Percentiles rank a stretch among this genome's conserved stretches.
Conservation (phyloP, 2,888 invertebrate species). For the Oscheius onirici region DNA sequence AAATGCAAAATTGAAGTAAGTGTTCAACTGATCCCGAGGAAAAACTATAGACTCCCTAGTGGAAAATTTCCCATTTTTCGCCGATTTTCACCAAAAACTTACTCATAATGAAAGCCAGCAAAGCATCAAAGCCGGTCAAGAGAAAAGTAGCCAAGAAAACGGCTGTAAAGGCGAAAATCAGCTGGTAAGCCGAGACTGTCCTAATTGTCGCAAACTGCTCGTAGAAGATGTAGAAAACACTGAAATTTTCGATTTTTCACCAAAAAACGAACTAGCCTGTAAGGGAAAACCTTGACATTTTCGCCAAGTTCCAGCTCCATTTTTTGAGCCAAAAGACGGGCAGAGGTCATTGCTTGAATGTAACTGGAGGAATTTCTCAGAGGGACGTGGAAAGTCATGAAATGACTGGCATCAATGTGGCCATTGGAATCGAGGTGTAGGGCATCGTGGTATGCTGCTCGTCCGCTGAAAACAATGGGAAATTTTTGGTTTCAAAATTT, state of each 20-base stretch:
- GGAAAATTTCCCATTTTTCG: not conserved
- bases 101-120: slow-evolving; percentile 68
- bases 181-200: slow-evolving; percentile 84
- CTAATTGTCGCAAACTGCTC: slow-evolving; percentile 93
- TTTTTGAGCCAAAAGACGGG: slow-evolving; percentile 76
- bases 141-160: slow-evolving; percentile 84
- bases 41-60: too few relatives aligned
- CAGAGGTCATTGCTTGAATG: slow-evolving; percentile 82
- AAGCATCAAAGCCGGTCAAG: slow-evolving; percentile 85
- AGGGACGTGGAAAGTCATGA: slow-evolving; percentile 90
- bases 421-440: slow-evolving; percentile 44
- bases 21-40: too few relatives aligned
- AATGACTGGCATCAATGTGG: slow-evolving; percentile 79
- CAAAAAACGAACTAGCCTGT: slow-evolving; percentile 72
- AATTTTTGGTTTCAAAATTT: not conserved
- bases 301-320: slow-evolving; percentile 81
- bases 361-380: slow-evolving; percentile 85
- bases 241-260: slow-evolving; percentile 64
- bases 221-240: slow-evolving; percentile 91
- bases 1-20: too few relatives aligned
- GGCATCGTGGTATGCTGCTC: slow-evolving; percentile 73
- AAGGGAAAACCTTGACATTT: slow-evolving; percentile 84
- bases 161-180: slow-evolving; percentile 87
- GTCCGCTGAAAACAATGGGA: slow-evolving; percentile 72
- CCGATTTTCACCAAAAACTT: not conserved